Percentiles rank a stretch among this genome's conserved stretches.
phyloP scores from a whole-genome alignment of 2,888 invertebrate species.

The Dermolepida albohirtum region DNA sequence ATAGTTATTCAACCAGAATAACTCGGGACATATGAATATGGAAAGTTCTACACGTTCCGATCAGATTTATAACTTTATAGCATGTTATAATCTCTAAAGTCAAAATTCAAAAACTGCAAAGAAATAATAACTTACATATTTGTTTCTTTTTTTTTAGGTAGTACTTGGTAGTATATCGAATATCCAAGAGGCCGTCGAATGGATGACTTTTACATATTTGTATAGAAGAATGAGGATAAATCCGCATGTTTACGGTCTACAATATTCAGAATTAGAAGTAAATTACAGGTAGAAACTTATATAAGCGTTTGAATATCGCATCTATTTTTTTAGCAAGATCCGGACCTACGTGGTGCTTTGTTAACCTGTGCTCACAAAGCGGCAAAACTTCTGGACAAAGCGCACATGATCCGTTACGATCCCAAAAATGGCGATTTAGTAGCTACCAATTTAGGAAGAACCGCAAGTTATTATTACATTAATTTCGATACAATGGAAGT shows the following conservation, averaged over 20 bases:
- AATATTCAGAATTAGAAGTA: constrained; percentile 72
- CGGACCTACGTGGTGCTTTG: constrained; percentile 81
- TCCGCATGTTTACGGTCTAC: constrained; percentile 82
- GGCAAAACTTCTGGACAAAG: constrained; percentile 88
- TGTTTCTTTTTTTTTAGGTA: constrained; percentile 69
- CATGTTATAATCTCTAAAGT: no score
- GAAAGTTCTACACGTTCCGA: no score
- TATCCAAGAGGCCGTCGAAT: constrained; percentile 95
- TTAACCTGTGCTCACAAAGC: constrained; percentile 82
- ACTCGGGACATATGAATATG: no score
- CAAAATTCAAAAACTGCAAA: no score
- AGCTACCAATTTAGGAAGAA: constrained; percentile 90
- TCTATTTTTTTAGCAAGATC: constrained; percentile 74
- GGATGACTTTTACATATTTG: constrained; percentile 97
- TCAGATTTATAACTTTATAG: no score
- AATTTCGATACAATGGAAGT: constrained; percentile 95
- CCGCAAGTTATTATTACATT: constrained; percentile 97
- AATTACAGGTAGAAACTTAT: constrained; percentile 39
- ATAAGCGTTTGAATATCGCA: background rate
- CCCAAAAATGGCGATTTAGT: constrained; percentile 84
- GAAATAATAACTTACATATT: background rate
- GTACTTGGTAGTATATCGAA: constrained; percentile 96
- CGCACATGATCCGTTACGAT: constrained; percentile 94
- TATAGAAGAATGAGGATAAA: constrained; percentile 95
- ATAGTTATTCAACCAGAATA: no score